These are phyloP conservation scores for Vandiemenella viatica DNA, from an alignment of 2,888 invertebrate genomes.

Conservation along the genomic window DNA sequence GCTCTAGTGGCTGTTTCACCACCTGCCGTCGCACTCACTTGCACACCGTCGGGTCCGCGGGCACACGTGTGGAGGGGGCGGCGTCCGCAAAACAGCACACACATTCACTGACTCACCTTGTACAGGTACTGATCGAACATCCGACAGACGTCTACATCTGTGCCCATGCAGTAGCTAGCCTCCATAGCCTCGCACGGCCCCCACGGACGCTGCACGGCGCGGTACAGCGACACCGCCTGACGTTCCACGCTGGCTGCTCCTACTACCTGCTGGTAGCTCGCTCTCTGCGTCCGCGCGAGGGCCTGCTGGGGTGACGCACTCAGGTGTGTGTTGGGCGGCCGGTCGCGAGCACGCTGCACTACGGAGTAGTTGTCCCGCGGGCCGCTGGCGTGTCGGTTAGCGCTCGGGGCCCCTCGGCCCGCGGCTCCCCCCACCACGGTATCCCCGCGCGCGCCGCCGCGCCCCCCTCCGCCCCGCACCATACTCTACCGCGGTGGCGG, in stretches of 20 bases:
- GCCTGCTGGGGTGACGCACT: no score
- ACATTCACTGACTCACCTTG: slow-evolving; percentile 41
- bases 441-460: background rate
- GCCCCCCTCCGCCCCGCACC: background rate
- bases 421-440: background rate
- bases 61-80: background rate
- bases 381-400: no score
- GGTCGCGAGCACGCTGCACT: background rate
- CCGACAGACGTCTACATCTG: slow-evolving; percentile 40
- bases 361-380: background rate
- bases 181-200: slow-evolving; percentile 34
- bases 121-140: slow-evolving; percentile 51
- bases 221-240: background rate
- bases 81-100: no score
- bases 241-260: background rate
- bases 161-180: slow-evolving; percentile 45
- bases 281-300: no score
- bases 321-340: no score
- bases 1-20: no score
- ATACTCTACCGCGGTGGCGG: no score
- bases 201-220: background rate
- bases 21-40: background rate
- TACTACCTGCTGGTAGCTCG: background rate
- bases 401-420: no score
- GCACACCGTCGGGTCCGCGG: no score